A percentile compares a stretch with the other conserved stretches of the same genome.
Evolutionary conservation across 1,140 invertebrate species (phyloP).

Genomic region (Teleopsis dalmanni): DNA sequence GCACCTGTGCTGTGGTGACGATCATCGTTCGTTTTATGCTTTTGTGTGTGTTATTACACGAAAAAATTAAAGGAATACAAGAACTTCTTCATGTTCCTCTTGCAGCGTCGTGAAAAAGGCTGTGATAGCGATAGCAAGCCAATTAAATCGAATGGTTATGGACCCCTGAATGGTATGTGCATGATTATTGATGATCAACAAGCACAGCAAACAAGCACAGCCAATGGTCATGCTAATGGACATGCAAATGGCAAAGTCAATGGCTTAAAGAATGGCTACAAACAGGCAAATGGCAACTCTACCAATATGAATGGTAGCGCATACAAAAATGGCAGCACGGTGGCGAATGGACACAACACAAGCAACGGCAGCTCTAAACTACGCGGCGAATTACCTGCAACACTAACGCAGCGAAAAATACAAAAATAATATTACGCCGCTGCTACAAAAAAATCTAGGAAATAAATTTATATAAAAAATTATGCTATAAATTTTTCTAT

Average conservation of each 20-base stretch:
- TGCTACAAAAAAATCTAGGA: no score
- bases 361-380: slow-evolving; percentile 19
- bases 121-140: slow-evolving; percentile 17
- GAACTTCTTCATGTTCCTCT: slow-evolving; percentile 16
- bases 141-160: slow-evolving; percentile 28
- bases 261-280: slow-evolving; percentile 13
- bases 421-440: slow-evolving; percentile 14
- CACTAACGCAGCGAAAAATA: slow-evolving; percentile 39
- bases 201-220: slow-evolving; percentile 2
- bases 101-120: slow-evolving; percentile 17
- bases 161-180: no score
- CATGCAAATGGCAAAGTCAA: slow-evolving; percentile 12
- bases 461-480: no score
- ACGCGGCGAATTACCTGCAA: slow-evolving; percentile 24
- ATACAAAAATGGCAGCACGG: slow-evolving; percentile 11
- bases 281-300: not conserved
- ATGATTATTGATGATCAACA: slow-evolving; percentile 3
- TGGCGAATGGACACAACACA: slow-evolving; percentile 11
- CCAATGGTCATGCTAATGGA: slow-evolving; percentile 5
- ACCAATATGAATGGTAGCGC: slow-evolving; percentile 5
- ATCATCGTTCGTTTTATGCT: not conserved
- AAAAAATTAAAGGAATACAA: slow-evolving; percentile 10
- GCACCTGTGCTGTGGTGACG: not conserved
- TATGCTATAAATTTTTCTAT: no score
- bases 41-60: not conserved